Evolutionary conservation across 2,113 vertebrate genomes (phyloP), one percentile per base, ranked within the genome.

Genomic region (Pimephales promelas): DNA sequence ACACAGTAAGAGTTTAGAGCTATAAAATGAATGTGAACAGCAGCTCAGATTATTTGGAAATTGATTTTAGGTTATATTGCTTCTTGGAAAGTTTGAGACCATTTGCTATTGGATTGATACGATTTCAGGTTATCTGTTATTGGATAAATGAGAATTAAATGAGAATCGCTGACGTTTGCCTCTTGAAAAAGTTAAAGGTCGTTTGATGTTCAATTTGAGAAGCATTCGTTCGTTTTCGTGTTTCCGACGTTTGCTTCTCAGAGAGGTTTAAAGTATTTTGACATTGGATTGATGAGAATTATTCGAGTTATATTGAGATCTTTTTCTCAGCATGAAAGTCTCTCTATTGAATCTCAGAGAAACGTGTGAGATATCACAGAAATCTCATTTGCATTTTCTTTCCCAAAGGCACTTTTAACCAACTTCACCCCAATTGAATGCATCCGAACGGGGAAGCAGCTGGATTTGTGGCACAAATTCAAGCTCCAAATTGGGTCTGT

Each of bases 401-500:
- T 36, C 34, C 8, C 10, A 13, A 6, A 8, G 74, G 10, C 26
- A 40, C 36, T 14, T 61, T 61, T 61, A 40, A 45, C 24, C 26
- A 43, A 61, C 36, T 45, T 56, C 54, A 61, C 28, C 24, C 36
- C 36, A 61, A 78, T 78, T 61, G 45, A 43, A 18, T 61, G n/a
- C 4, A 62, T 45, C 56, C n/a, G 2, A 43, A 24, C n/a, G 45
- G 13, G 20, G 22, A 43, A 61, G n/a, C 14, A 14, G 4, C 56
- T 45, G 73, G 73, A 61, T 78, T 16, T 78, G 56, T 45, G 22
- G 56, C n/a, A 6, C 28, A 57, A 61, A 45, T 28, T 20, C 74
- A 56, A 57, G 10, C 76, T 20, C n/a, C 76, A 78, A 78, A 61
- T 78, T 78, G 36, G 76, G 22, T 10, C 24, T 61, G 56, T 10